Percentiles rank a stretch among this genome's conserved stretches.
Evolutionary conservation across 2,888 invertebrate genomes (phyloP).

Genomic region (Myathropa florea): DNA sequence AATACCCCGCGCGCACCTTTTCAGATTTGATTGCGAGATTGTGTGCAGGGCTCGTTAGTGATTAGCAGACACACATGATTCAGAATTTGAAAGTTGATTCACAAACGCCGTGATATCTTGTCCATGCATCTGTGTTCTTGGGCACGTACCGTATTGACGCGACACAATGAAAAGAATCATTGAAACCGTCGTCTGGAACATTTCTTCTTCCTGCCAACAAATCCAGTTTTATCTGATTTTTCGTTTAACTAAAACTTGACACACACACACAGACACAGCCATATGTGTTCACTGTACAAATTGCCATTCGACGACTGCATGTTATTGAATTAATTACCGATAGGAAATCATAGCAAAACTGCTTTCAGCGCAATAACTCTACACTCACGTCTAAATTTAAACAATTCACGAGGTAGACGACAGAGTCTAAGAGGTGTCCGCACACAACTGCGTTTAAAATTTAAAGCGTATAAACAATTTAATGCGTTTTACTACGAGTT

Average conservation of each 20-base stretch:
- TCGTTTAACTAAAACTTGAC: not conserved
- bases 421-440: no score
- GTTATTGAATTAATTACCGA: no score
- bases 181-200: not conserved
- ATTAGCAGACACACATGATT: not conserved
- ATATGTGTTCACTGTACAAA: no score
- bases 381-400: no score
- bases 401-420: no score
- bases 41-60: not conserved
- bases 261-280: no score
- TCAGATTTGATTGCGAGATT: not conserved
- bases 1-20: not conserved
- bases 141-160: slow-evolving; percentile 31
- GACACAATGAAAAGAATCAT: not conserved
- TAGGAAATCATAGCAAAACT: no score
- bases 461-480: no score
- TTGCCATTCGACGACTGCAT: no score
- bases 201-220: not conserved
- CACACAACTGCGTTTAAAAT: no score
- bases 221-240: slow-evolving; percentile 45
- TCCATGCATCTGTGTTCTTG: slow-evolving; percentile 24
- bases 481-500: no score
- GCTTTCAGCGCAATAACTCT: no score
- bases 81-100: not conserved
- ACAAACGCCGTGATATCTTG: slow-evolving; percentile 1